Percentiles rank a stretch among this genome's conserved stretches.
Evolutionary conservation across 2,113 vertebrate species (phyloP).

Genomic region (Probosciger aterrimus): DNA sequence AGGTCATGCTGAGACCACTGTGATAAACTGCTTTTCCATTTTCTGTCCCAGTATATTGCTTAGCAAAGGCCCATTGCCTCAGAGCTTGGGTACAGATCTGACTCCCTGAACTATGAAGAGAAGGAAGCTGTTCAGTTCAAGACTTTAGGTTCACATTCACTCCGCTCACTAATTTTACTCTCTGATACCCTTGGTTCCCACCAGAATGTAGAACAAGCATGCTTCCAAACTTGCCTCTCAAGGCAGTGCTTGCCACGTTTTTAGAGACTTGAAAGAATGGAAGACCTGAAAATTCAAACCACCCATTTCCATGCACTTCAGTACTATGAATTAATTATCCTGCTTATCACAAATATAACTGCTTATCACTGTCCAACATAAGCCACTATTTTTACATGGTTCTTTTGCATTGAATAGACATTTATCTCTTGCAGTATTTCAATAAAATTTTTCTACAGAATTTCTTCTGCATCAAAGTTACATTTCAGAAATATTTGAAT

Average conservation of each 20-base stretch:
- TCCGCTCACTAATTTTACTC: neutral
- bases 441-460: neutral
- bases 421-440: neutral
- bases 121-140: neutral
- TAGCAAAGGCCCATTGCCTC: neutral
- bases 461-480: neutral
- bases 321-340: neutral
- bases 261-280: neutral
- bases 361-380: neutral
- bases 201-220: neutral
- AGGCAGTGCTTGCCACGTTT: neutral
- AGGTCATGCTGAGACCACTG: neutral
- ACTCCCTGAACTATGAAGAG: neutral
- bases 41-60: neutral
- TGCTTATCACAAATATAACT: neutral
- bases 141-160: neutral
- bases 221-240: neutral
- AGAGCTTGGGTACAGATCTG: neutral
- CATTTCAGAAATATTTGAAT: neutral
- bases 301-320: neutral
- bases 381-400: neutral
- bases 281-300: neutral
- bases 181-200: neutral
- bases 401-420: neutral
- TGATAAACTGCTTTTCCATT: conserved; percentile 24